Evolutionary conservation across 37 sponge, comb jelly and placozoan species (phyloP).

Genomic region (Mnemiopsis leidyi): DNA sequence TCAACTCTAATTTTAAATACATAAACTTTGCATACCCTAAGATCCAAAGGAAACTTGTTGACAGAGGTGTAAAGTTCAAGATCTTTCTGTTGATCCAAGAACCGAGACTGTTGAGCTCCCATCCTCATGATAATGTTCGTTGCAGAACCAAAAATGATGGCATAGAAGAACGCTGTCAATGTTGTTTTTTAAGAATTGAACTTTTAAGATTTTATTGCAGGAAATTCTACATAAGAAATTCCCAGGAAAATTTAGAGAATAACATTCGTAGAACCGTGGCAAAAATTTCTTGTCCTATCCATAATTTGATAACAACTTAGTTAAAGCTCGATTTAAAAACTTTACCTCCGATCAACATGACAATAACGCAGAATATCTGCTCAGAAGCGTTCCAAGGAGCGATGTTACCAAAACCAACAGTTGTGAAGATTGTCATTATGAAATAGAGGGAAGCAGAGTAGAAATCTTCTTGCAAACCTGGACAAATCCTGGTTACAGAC

Average conservation of each 20-base stretch:
- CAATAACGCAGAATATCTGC: neutral
- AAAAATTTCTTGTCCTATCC: too few relatives aligned
- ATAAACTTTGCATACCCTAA: neutral
- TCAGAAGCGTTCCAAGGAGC: neutral
- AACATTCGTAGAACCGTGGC: too few relatives aligned
- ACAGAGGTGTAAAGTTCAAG: neutral
- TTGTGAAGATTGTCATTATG: neutral
- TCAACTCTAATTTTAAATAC: too few relatives aligned
- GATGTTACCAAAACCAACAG: slow-evolving; percentile 6
- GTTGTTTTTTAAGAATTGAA: neutral
- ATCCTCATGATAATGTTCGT: slow-evolving; percentile 22
- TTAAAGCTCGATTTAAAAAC: too few relatives aligned
- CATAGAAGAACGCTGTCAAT: neutral
- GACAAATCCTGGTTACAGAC: too few relatives aligned
- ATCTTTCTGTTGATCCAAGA: slow-evolving; percentile 9
- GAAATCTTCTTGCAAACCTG: neutral
- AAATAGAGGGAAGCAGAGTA: slow-evolving; percentile 13
- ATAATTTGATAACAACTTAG: too few relatives aligned
- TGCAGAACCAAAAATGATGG: neutral
- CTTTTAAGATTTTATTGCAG: neutral
- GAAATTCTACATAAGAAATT: too few relatives aligned
- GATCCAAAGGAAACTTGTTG: slow-evolving; percentile 21
- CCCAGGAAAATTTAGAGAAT: too few relatives aligned
- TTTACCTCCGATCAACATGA: slow-evolving; percentile 54
- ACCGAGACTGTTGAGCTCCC: slow-evolving; percentile 5